Evolutionary conservation across 2,113 vertebrate genomes (phyloP).

Genomic region (Galemys pyrenaicus): DNA sequence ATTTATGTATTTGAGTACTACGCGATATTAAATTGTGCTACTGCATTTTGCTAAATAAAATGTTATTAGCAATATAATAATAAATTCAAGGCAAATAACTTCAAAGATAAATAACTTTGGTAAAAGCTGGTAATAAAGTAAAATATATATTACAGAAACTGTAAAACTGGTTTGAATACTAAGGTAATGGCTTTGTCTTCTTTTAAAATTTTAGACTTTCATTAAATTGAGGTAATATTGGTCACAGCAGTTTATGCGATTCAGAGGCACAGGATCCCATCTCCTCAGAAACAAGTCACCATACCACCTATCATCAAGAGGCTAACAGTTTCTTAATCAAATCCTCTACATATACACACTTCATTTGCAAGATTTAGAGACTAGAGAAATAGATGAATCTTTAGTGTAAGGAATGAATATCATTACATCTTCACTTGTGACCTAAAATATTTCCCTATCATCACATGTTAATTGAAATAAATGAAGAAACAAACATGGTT

Average conservation of each 20-base stretch:
- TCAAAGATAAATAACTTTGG: neutral
- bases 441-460: neutral
- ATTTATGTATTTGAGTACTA: neutral
- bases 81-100: constrained; percentile 24
- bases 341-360: neutral
- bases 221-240: too few relatives aligned
- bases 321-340: neutral
- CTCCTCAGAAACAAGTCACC: too few relatives aligned
- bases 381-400: neutral
- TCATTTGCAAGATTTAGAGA: neutral
- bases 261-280: too few relatives aligned
- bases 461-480: neutral
- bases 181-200: neutral
- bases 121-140: neutral
- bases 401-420: neutral
- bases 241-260: too few relatives aligned
- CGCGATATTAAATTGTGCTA: constrained; percentile 57
- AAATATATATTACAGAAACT: constrained; percentile 7
- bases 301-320: too few relatives aligned
- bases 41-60: constrained; percentile 17
- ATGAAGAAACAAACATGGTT: neutral
- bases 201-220: too few relatives aligned
- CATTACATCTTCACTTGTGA: neutral
- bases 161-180: neutral
- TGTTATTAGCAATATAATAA: constrained; percentile 18